Evolutionary conservation across 2,888 invertebrate genomes (phyloP).

Genomic region (Rhagonycha lutea): DNA sequence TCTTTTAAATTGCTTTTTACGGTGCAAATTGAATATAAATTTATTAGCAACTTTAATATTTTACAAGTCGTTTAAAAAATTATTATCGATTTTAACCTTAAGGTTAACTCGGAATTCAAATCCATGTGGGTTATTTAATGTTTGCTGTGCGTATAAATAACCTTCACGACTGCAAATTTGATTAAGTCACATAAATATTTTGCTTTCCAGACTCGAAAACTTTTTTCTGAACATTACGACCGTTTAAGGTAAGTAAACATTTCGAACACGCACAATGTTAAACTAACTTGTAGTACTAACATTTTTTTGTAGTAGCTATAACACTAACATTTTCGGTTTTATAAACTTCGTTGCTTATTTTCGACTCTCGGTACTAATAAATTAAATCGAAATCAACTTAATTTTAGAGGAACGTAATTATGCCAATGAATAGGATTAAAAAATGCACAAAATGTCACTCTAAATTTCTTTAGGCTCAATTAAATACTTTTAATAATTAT

Average conservation of each 20-base stretch:
- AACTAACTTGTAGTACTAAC: not conserved
- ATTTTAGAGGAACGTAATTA: too few species aligned
- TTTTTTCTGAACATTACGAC: not conserved
- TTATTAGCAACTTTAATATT: not conserved
- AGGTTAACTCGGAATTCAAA: not conserved
- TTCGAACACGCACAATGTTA: not conserved
- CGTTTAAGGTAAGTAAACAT: not conserved
- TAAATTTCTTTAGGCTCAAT: too few species aligned
- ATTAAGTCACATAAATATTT: not conserved
- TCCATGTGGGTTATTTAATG: not conserved
- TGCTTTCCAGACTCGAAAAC: not conserved
- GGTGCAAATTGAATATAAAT: not conserved
- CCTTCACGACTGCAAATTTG: not conserved
- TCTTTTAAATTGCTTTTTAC: not conserved
- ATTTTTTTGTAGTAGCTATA: not conserved
- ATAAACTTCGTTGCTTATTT: too few species aligned
- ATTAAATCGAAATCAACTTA: too few species aligned
- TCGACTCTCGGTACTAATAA: too few species aligned
- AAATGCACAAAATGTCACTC: too few species aligned
- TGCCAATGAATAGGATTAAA: too few species aligned
- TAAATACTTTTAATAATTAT: not conserved
- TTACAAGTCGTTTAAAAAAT: not conserved
- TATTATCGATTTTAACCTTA: not conserved
- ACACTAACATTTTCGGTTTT: not conserved
- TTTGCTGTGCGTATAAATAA: not conserved